These are phyloP conservation scores for Enteromius thamalakanensis DNA, from an alignment of 2,797 vertebrate genomes.

Conservation along the genomic window DNA sequence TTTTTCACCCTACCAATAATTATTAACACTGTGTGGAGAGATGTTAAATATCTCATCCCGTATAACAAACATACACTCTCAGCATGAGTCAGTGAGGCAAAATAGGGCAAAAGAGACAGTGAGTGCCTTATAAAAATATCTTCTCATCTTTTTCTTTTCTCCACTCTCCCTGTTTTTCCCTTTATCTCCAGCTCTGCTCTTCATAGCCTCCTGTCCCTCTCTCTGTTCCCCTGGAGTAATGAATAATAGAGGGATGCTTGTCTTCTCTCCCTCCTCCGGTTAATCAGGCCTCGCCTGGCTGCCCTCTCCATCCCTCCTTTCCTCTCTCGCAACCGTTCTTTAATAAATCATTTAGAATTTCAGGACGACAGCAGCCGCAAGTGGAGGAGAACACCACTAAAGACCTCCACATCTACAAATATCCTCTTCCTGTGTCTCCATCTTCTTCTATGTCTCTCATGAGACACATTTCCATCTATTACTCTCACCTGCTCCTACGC, in stretches of 20 bases:
- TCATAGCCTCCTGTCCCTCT: conserved; percentile 56
- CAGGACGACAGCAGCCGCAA: conserved; percentile 59
- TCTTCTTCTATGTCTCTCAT: conserved; percentile 18
- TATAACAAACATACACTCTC: background rate
- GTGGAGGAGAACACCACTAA: conserved; percentile 59
- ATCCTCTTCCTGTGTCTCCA: background rate
- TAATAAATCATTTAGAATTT: conserved; percentile 78
- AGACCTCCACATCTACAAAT: conserved; percentile 44
- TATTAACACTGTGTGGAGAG: background rate
- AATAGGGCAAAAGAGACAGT: conserved; percentile 33
- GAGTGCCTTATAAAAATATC: conserved; percentile 46
- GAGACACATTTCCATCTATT: conserved; percentile 37
- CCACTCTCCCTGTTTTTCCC: conserved; percentile 13
- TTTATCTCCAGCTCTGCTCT: conserved; percentile 36
- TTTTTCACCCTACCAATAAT: background rate
- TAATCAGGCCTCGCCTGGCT: conserved; percentile 78
- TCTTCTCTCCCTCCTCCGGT: conserved; percentile 74
- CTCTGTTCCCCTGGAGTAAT: conserved; percentile 68
- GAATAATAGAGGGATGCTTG: conserved; percentile 80
- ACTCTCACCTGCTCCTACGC: conserved; percentile 14
- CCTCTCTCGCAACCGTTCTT: conserved; percentile 61
- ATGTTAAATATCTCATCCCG: background rate
- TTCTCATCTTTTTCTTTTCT: conserved; percentile 15
- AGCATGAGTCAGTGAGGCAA: conserved; percentile 29
- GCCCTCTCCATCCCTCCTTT: conserved; percentile 71